Conservation (phyloP, 2,888 invertebrate genomes). For the Arge pagana region DNA sequence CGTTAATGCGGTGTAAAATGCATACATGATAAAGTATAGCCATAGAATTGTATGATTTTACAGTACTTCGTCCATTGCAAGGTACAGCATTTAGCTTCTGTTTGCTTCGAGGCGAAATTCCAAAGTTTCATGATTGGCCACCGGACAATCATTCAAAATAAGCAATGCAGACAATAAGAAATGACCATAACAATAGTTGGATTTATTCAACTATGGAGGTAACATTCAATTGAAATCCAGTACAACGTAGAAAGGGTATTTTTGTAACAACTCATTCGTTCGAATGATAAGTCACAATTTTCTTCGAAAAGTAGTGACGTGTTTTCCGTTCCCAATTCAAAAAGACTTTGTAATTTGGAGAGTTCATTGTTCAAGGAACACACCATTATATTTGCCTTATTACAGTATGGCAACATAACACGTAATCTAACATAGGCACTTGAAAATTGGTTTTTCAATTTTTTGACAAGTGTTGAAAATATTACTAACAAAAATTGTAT, state of each 20-base stretch:
- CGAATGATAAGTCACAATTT: too few relatives aligned
- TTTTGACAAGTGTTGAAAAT: neutral
- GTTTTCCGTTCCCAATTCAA: too few relatives aligned
- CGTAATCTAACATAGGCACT: neutral
- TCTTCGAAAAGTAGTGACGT: too few relatives aligned
- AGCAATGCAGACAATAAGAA: conserved; percentile 56
- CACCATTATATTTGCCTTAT: conserved; percentile 13
- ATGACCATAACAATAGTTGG: conserved; percentile 18
- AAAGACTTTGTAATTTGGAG: too few relatives aligned
- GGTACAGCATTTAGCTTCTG: too few relatives aligned
- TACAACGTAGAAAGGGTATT: conserved; percentile 52
- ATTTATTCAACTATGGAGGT: conserved; percentile 37
- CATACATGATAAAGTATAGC: too few relatives aligned
- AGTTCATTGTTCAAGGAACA: too few relatives aligned
- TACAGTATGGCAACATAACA: conserved; percentile 11
- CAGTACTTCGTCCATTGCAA: too few relatives aligned
- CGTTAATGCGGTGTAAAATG: too few relatives aligned
- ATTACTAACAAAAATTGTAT: neutral
- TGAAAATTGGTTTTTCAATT: neutral
- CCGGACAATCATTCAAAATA: conserved; percentile 50
- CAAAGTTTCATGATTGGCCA: conserved; percentile 1
- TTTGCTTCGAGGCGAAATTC: neutral
- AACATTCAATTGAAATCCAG: conserved; percentile 26
- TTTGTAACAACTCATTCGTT: conserved; percentile 48
- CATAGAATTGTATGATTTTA: too few relatives aligned